These are phyloP conservation scores for Anguilla rostrata DNA, from an alignment of 2,113 vertebrate species.

Conservation along the genomic window DNA sequence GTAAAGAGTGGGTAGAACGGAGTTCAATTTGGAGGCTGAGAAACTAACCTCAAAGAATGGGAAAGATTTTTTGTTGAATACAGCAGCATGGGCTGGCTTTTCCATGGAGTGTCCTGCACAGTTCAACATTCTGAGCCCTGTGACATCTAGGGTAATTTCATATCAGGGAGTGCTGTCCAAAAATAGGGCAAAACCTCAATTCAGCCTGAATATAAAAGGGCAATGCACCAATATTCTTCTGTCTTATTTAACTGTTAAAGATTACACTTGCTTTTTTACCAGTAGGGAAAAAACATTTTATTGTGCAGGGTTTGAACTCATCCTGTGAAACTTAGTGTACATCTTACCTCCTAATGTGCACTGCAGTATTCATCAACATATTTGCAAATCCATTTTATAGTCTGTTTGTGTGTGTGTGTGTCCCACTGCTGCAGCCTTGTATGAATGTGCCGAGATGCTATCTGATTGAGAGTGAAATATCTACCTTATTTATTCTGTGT, in stretches of 20 bases:
- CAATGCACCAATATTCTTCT: not conserved
- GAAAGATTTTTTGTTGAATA: not conserved
- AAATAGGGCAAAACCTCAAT: not conserved
- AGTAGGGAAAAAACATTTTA: not conserved
- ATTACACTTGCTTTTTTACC: too few species aligned
- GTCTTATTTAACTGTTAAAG: too few species aligned
- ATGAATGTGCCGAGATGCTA: not conserved
- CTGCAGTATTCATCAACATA: conserved; percentile 22
- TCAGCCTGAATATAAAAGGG: not conserved
- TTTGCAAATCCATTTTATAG: conserved; percentile 27
- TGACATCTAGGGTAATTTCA: not conserved
- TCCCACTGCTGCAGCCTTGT: not conserved
- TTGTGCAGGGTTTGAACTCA: not conserved
- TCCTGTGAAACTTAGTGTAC: conserved; percentile 21
- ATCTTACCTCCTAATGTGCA: conserved; percentile 9
- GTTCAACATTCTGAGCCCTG: not conserved
- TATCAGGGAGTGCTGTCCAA: not conserved
- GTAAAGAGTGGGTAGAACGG: not conserved
- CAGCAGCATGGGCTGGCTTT: not conserved
- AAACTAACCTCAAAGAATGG: not conserved
- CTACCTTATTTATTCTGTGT: not conserved
- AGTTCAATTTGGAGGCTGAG: not conserved
- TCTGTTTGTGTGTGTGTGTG: conserved; percentile 9
- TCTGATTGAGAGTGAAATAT: not conserved
- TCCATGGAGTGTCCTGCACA: not conserved